Percentiles rank a stretch among this genome's conserved stretches.
These are phyloP conservation scores for Homarus gammarus DNA, from an alignment of 2,888 invertebrate species.

Conservation along the genomic window DNA sequence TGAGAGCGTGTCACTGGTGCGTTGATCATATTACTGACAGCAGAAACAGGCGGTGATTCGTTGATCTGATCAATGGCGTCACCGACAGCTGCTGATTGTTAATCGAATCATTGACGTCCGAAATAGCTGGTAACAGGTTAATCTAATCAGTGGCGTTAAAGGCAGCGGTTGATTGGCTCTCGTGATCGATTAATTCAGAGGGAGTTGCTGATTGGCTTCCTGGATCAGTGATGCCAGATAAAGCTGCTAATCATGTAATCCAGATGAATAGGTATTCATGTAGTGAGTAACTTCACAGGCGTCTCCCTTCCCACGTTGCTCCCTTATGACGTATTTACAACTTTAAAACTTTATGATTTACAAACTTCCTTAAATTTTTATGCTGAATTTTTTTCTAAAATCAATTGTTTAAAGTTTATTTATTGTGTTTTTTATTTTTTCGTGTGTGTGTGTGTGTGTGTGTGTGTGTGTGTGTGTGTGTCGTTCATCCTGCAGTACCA, in stretches of 20 bases:
- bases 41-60: background rate
- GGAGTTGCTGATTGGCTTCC: background rate
- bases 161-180: background rate
- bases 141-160: background rate
- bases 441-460: no score
- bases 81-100: background rate
- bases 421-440: background rate
- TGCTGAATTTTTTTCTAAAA: background rate
- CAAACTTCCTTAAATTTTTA: background rate
- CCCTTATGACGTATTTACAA: no score
- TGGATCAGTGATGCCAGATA: background rate
- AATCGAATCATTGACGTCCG: background rate
- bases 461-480: no score
- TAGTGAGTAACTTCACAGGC: background rate
- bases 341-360: no score
- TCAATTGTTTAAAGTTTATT: background rate
- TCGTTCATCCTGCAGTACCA: no score
- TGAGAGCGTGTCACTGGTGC: background rate
- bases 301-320: background rate
- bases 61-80: background rate
- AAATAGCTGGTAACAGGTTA: background rate
- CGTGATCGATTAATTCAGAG: background rate
- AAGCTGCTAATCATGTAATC: background rate
- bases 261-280: no score
- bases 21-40: background rate